Conservation (phyloP, 2,888 invertebrate genomes). For the Drepana falcataria region DNA sequence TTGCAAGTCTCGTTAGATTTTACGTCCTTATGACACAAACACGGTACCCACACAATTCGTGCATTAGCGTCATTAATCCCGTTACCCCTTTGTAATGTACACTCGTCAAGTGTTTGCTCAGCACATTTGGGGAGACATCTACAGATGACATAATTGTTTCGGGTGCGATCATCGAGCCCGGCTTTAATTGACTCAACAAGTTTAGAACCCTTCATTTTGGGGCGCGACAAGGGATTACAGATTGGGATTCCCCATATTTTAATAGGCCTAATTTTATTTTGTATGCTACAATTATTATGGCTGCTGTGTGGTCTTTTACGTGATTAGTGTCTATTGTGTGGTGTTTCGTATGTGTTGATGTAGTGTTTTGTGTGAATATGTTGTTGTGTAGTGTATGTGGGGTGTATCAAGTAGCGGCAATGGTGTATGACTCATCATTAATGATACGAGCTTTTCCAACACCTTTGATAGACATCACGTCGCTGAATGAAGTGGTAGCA, state of each 20-base stretch:
- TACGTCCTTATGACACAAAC: too few relatives aligned
- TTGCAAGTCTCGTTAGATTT: too few relatives aligned
- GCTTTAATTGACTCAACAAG: slow-evolving; percentile 70
- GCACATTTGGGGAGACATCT: slow-evolving; percentile 34
- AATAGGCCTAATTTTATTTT: slow-evolving; percentile 24
- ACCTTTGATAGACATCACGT: background rate
- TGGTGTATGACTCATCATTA: background rate
- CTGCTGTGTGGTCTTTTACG: slow-evolving; percentile 12
- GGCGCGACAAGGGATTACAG: slow-evolving; percentile 38
- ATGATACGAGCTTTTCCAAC: background rate
- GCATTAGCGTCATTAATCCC: background rate
- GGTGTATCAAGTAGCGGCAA: background rate
- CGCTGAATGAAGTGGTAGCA: background rate
- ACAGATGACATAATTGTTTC: slow-evolving; percentile 65
- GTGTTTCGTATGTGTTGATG: slow-evolving; percentile 1
- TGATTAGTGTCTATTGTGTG: slow-evolving; percentile 3
- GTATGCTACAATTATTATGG: slow-evolving; percentile 21
- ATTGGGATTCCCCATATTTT: slow-evolving; percentile 30
- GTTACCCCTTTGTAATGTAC: slow-evolving; percentile 16
- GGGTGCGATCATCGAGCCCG: slow-evolving; percentile 59
- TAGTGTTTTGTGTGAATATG: background rate
- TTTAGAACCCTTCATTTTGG: slow-evolving; percentile 50
- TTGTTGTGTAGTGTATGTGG: background rate
- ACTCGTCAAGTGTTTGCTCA: slow-evolving; percentile 10
- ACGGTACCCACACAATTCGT: background rate